These are phyloP conservation scores for Tiphia femorata DNA, from an alignment of 2,888 invertebrate genomes.

Conservation along the genomic window DNA sequence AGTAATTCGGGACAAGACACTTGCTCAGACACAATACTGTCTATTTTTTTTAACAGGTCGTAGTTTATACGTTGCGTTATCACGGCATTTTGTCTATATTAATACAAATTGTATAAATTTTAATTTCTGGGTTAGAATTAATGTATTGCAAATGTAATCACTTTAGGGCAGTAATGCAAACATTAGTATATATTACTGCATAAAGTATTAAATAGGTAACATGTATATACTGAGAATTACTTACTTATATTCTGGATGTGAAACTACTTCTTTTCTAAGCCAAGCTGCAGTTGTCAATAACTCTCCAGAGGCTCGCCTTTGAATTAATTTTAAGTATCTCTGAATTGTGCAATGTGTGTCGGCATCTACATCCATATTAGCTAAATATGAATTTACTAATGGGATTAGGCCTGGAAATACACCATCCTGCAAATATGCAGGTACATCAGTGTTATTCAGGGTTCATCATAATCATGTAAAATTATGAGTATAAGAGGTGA, in stretches of 20 bases:
- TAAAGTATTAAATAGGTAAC: too few species aligned
- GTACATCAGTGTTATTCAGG: too few species aligned
- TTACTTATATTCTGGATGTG: slow-evolving; percentile 92
- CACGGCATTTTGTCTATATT: slow-evolving; percentile 84
- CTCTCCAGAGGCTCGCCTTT: slow-evolving; percentile 88
- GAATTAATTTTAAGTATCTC: slow-evolving; percentile 95
- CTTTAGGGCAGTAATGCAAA: neutral
- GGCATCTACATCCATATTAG: slow-evolving; percentile 96
- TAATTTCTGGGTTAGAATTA: too few species aligned
- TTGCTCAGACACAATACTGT: slow-evolving; percentile 80
- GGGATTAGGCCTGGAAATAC: slow-evolving; percentile 96
- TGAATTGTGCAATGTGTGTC: slow-evolving; percentile 98
- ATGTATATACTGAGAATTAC: too few species aligned
- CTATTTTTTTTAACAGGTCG: slow-evolving; percentile 85
- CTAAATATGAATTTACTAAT: slow-evolving; percentile 92
- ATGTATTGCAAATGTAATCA: slow-evolving; percentile 11
- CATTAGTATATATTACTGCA: too few species aligned
- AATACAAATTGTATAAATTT: slow-evolving; percentile 54
- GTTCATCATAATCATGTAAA: neutral
- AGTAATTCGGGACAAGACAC: slow-evolving; percentile 81
- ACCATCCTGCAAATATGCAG: slow-evolving; percentile 80
- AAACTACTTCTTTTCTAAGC: slow-evolving; percentile 90
- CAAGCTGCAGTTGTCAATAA: slow-evolving; percentile 94
- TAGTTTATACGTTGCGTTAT: slow-evolving; percentile 92
- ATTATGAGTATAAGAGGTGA: neutral